Evolutionary conservation across 2,888 invertebrate species (phyloP), one percentile per base, ranked within the genome.

Genomic region (Congeria kusceri): DNA sequence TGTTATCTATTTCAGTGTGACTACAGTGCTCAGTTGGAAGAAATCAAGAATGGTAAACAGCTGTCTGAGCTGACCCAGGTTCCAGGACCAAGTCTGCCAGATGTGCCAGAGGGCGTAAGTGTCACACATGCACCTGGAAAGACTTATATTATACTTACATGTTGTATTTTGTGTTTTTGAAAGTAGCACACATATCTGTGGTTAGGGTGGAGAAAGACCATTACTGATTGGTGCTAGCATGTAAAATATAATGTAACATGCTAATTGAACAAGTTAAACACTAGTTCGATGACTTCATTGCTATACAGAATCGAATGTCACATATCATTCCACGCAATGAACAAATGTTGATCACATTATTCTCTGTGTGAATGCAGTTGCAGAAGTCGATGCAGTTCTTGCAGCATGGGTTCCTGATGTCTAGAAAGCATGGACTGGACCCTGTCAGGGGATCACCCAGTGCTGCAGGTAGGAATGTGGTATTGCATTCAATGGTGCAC

Each of bases 61-160:
- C 63, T 87, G 66, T 67, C 79, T 15, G 88, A 89, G 11, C 72
- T 89, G 5, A 70, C 79, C 0, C 74, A 73, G 25, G 68, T 89
- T 23, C 39, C 68, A 27, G 71, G 83, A 11, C 79, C 77, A 0
- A 84, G 80, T 25, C 87, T 86, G 3, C 87, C 87, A 11, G 77
- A 79, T 13, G 66, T 77, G 46, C 83, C 85, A 27, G 82, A 82
- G 27, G 29, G 71, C 9, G 82, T 82, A 72, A 72, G 82, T 78
- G 58, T 18, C 53, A 53, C 23, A n/a, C n/a, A 4, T 53, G 4
- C 53, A 20, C n/a, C n/a, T n/a, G n/a, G n/a, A n/a, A n/a, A n/a
- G n/a, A n/a, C n/a, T n/a, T n/a, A n/a, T n/a, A n/a, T n/a, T n/a
- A n/a, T n/a, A n/a, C n/a, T n/a, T n/a, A n/a, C n/a, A n/a, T n/a